Conservation (phyloP, 2,797 vertebrate species). For the Bradypus variegatus region DNA sequence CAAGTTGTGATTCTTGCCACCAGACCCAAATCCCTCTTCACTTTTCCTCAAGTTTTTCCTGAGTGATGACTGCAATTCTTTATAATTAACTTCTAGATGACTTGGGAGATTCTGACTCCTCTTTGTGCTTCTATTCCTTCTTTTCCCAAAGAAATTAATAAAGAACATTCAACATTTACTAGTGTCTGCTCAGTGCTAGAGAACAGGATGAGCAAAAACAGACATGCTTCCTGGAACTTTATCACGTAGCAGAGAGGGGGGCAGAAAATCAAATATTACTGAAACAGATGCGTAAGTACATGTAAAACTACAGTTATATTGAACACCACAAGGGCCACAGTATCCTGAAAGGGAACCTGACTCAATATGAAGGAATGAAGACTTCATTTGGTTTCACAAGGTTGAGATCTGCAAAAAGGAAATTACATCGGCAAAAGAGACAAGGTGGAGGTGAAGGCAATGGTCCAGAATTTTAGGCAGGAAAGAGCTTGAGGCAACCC, state of each 20-base stretch:
- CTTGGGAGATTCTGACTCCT: not conserved
- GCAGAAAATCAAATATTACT: not conserved
- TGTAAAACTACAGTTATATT: not conserved
- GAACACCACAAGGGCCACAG: not conserved
- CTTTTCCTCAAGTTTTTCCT: not conserved
- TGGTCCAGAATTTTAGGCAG: not conserved
- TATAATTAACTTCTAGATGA: not conserved
- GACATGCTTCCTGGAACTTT: not conserved
- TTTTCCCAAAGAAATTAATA: not conserved
- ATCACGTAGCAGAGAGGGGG: not conserved
- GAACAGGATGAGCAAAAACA: not conserved
- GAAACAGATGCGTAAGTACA: not conserved
- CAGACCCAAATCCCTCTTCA: not conserved
- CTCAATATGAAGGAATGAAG: not conserved
- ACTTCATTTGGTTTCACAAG: not conserved
- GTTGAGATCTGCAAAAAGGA: not conserved
- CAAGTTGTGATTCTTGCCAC: not conserved
- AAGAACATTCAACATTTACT: not conserved
- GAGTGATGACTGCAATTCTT: not conserved
- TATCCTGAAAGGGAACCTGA: not conserved
- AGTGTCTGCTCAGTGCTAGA: not conserved
- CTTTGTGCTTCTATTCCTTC: not conserved
- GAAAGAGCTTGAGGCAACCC: not conserved
- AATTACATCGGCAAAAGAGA: not conserved
- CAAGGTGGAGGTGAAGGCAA: not conserved